A percentile compares a stretch with the other conserved stretches of the same genome.
These are phyloP conservation scores for Xylophagus ater DNA, from an alignment of 2,888 invertebrate species.

Conservation along the genomic window DNA sequence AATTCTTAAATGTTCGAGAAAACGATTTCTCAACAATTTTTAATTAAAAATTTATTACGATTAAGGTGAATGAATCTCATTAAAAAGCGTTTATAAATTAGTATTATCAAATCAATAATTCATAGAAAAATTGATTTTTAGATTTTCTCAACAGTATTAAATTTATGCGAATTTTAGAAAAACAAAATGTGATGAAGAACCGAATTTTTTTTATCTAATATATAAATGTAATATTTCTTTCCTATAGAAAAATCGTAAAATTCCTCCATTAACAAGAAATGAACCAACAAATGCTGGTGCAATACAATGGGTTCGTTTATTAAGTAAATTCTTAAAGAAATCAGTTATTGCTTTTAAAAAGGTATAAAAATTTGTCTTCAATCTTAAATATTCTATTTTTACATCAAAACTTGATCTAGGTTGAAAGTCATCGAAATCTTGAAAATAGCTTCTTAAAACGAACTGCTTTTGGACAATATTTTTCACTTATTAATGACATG, in stretches of 20 bases:
- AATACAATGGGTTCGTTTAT: conserved; percentile 73
- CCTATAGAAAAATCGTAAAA: conserved; percentile 46
- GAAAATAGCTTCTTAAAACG: conserved; percentile 62
- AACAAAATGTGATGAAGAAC: no score
- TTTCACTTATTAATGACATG: conserved; percentile 60
- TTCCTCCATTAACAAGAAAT: conserved; percentile 60
- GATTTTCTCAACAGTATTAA: no score
- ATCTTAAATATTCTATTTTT: neutral
- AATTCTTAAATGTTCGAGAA: no score
- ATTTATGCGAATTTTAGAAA: no score
- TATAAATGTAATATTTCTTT: neutral
- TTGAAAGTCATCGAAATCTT: conserved; percentile 32
- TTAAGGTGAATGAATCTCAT: no score
- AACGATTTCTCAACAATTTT: no score
- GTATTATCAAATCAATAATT: no score
- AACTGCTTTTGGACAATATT: conserved; percentile 68
- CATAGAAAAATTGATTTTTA: no score
- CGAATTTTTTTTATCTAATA: neutral
- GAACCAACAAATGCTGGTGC: conserved; percentile 74
- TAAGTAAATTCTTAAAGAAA: conserved; percentile 68
- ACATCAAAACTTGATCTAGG: conserved; percentile 13
- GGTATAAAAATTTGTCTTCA: conserved; percentile 33
- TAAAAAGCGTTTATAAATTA: no score
- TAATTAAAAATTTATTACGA: no score
- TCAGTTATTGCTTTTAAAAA: conserved; percentile 70